A percentile compares a stretch with the other conserved stretches of the same genome.
Conservation (phyloP, 2,113 vertebrate species). For the Centropus bengalensis region DNA sequence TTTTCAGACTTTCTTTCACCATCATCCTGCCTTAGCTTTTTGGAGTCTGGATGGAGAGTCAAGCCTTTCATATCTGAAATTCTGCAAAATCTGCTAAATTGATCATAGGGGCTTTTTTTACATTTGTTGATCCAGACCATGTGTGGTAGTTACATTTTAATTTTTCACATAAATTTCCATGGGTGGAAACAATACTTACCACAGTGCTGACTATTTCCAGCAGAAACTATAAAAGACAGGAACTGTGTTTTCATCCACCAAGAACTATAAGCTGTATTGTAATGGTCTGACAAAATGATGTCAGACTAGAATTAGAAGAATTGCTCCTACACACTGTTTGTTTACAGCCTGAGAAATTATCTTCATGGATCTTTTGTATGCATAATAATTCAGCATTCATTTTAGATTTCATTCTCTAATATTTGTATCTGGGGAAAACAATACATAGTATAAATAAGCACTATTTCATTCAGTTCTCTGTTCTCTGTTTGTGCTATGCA, state of each 20-base stretch:
- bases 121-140: background rate
- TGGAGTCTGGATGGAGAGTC: background rate
- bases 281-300: background rate
- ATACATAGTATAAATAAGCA: background rate
- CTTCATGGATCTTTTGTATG: background rate
- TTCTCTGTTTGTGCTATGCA: background rate
- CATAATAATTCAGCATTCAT: background rate
- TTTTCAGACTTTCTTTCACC: background rate
- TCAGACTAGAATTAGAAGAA: slow-evolving; percentile 1
- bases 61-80: background rate
- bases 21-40: background rate
- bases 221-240: background rate
- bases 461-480: background rate
- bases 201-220: background rate
- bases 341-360: background rate
- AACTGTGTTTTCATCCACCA: background rate
- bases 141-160: background rate
- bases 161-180: background rate
- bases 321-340: background rate
- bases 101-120: background rate
- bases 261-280: background rate
- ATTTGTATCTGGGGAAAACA: background rate
- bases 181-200: background rate
- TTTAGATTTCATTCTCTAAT: background rate
- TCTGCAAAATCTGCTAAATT: background rate